Conservation (phyloP, 2,888 invertebrate species). For the Leuctra nigra region DNA sequence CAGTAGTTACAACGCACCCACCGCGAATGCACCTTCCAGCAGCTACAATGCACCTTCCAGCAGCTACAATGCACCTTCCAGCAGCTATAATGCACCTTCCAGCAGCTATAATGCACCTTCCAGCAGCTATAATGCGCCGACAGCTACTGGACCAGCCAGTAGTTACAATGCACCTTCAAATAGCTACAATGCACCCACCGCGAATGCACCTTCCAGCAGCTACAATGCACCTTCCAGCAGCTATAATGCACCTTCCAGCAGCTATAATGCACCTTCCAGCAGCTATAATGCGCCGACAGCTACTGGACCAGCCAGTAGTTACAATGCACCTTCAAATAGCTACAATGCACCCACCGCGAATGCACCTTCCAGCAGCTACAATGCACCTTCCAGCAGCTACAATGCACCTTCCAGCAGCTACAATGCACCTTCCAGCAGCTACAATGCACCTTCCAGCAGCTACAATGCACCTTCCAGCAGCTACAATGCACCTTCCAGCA, state of each 20-base stretch:
- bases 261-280: conserved; percentile 38
- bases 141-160: conserved; percentile 43
- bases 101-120: neutral
- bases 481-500: conserved; percentile 35
- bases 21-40: conserved; percentile 33
- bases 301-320: conserved; percentile 37
- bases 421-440: conserved; percentile 40
- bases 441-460: conserved; percentile 42
- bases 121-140: conserved; percentile 38
- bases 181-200: conserved; percentile 38
- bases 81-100: conserved; percentile 46
- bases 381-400: conserved; percentile 39
- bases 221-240: conserved; percentile 44
- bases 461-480: conserved; percentile 27
- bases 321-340: conserved; percentile 27
- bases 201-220: too few relatives aligned
- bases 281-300: conserved; percentile 50
- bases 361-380: too few relatives aligned
- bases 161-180: conserved; percentile 15
- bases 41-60: conserved; percentile 44
- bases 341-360: conserved; percentile 39
- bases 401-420: conserved; percentile 32
- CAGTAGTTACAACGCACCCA: conserved; percentile 45
- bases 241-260: conserved; percentile 24
- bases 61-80: conserved; percentile 39